Base-by-base conservation (phyloP, 2,113 vertebrate species). In the Centropus unirufus region DNA sequence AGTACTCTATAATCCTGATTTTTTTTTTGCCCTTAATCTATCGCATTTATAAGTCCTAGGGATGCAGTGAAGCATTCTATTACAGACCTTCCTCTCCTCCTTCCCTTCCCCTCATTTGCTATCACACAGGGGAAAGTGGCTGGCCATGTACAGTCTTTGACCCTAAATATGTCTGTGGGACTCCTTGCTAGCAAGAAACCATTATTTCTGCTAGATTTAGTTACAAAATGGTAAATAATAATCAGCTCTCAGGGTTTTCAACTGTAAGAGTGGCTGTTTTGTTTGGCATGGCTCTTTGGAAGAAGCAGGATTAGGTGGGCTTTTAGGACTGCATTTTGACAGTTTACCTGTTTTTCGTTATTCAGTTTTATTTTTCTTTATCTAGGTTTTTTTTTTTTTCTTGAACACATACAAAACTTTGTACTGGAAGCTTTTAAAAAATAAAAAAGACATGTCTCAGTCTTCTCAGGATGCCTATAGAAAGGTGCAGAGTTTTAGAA, bases 381-480 rank as follows among this genome's bases (percentile, higher is more conserved):
- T 9, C 8, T 12, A 1, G 3, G 36, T 6, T 30, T 58, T 39
- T 8, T 55, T 54, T 34, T 29, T 23, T 29, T 40, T 26, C 46
- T 52, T 5, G 1, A 67, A 32, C 62, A 44, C 9, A 14, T 54
- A 42, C 6, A 6, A 8, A 27, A 13, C 67, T 63, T 87, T 85
- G 6, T 16, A 52, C 12, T 40, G n/a, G 40, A 72, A 4, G 8
- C 4, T 34, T 81, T 77, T 24, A 30, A 57, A 51, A 87, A 51
- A 40, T n/a, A 1, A 1, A 19, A 30, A 82, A 15, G 4, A 30
- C 6, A 1, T 12, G 4, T 72, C 15, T 51, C 3, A 1, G 1
- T 64, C 9, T 59, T 9, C 24, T 75, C 22, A 42, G 8, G 72
- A 49, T 49, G 30, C 5, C 11, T 34, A 4, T 6, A 6, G 29